Percentiles rank a stretch among this genome's conserved stretches.
phyloP scores from a whole-genome alignment of 2,113 vertebrate species.

The Stigmatopora argus region DNA sequence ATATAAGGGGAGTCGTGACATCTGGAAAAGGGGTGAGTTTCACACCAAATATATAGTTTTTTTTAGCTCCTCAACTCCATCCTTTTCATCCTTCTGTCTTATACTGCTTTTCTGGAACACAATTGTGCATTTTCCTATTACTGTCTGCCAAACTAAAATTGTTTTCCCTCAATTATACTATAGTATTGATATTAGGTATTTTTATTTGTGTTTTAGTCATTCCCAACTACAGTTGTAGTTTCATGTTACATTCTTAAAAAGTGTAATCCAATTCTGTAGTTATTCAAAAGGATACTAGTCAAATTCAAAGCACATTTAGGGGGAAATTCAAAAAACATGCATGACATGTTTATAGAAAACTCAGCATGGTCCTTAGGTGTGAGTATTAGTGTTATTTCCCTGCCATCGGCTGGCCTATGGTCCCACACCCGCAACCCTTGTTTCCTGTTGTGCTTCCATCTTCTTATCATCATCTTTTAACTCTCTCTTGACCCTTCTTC shows the following conservation, averaged over 20 bases:
- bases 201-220: not conserved
- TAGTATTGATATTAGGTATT: too few relatives aligned
- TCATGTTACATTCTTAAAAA: too few relatives aligned
- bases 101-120: not conserved
- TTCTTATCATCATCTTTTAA: slow-evolving; percentile 1
- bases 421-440: not conserved
- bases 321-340: too few relatives aligned
- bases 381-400: too few relatives aligned
- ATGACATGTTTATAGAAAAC: too few relatives aligned
- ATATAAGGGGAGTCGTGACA: slow-evolving; percentile 38
- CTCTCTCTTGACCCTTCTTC: not conserved
- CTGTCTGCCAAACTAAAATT: not conserved
- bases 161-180: too few relatives aligned
- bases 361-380: too few relatives aligned
- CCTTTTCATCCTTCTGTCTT: not conserved
- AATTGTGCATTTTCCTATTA: not conserved
- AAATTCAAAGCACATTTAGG: too few relatives aligned
- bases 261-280: too few relatives aligned
- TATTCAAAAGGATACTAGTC: too few relatives aligned
- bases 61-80: slow-evolving; percentile 4
- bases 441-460: slow-evolving; percentile 6
- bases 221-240: not conserved
- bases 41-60: slow-evolving; percentile 15
- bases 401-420: too few relatives aligned
- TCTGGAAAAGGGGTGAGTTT: slow-evolving; percentile 39